These are phyloP conservation scores for Acomys russatus DNA, from an alignment of 2,797 vertebrate genomes.

Conservation along the genomic window DNA sequence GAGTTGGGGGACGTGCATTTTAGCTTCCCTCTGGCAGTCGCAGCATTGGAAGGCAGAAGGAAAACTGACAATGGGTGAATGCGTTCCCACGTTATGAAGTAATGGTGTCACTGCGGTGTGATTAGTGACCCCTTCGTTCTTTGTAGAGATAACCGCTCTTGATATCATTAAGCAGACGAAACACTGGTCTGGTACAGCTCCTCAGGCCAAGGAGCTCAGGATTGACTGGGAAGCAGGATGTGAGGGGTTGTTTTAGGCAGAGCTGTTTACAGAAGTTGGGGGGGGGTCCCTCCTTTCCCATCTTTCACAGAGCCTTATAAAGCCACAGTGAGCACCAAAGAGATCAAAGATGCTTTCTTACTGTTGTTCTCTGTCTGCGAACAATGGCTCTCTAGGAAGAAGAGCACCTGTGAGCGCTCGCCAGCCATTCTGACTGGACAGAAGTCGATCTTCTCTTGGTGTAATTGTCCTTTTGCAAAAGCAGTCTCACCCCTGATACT, in stretches of 20 bases:
- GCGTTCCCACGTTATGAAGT: slow-evolving; percentile 27
- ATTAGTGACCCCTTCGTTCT: slow-evolving; percentile 67
- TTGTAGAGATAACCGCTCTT: slow-evolving; percentile 65
- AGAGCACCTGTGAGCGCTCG: not conserved
- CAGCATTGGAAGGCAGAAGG: not conserved
- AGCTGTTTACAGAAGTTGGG: slow-evolving; percentile 64
- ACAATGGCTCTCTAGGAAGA: not conserved
- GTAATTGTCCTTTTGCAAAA: not conserved
- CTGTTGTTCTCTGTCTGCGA: not conserved
- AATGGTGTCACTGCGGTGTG: slow-evolving; percentile 39
- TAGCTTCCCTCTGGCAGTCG: not conserved
- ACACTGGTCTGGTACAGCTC: slow-evolving; percentile 19
- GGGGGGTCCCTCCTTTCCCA: not conserved
- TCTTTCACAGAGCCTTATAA: not conserved
- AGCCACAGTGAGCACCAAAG: slow-evolving; percentile 11
- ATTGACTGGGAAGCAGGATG: slow-evolving; percentile 68
- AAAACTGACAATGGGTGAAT: not conserved
- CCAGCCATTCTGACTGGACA: not conserved
- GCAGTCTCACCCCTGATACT: not conserved
- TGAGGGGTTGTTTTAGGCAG: not conserved
- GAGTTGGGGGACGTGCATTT: not conserved
- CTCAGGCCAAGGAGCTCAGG: slow-evolving; percentile 28
- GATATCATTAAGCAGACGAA: slow-evolving; percentile 65
- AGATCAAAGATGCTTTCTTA: slow-evolving; percentile 61
- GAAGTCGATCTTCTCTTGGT: not conserved